Conservation (phyloP, 2,888 invertebrate species). For the Caenorhabditis panamensis region DNA sequence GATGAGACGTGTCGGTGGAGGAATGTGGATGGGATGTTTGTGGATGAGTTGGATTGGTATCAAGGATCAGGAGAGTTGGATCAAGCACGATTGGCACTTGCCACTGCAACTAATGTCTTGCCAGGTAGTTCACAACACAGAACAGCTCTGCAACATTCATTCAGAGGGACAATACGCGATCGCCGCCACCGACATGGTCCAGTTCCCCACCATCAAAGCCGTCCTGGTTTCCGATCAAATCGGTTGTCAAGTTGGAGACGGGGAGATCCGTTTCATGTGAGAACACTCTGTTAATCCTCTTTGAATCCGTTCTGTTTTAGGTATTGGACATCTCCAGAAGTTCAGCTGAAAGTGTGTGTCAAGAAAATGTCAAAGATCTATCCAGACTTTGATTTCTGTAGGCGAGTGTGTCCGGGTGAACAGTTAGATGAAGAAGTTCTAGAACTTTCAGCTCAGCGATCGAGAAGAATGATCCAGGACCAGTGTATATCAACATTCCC, state of each 20-base stretch:
- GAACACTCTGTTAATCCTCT: not conserved
- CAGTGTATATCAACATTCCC: constrained; percentile 77
- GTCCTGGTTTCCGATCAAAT: constrained; percentile 77
- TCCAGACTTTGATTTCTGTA: constrained; percentile 79
- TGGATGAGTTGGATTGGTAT: constrained; percentile 80
- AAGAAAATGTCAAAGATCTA: constrained; percentile 68
- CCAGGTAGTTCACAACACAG: constrained; percentile 66
- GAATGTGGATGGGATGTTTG: constrained; percentile 78
- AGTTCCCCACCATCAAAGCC: constrained; percentile 74
- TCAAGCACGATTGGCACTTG: constrained; percentile 69
- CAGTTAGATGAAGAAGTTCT: not conserved
- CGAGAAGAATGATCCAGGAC: constrained; percentile 80
- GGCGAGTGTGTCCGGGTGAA: constrained; percentile 18
- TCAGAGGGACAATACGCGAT: constrained; percentile 79
- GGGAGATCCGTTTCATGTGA: constrained; percentile 72
- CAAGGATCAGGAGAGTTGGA: constrained; percentile 78
- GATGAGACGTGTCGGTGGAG: constrained; percentile 78
- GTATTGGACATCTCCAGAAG: constrained; percentile 80
- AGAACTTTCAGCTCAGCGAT: constrained; percentile 70
- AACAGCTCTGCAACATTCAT: not conserved
- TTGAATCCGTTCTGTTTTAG: constrained; percentile 30
- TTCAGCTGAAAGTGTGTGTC: constrained; percentile 76
- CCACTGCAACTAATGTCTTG: constrained; percentile 75
- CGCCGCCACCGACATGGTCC: constrained; percentile 76
- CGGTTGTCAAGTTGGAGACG: constrained; percentile 71